Percentiles rank a stretch among this genome's conserved stretches.
These are phyloP conservation scores for Enteromius radiatus DNA, from an alignment of 2,797 vertebrate species.

Conservation along the genomic window DNA sequence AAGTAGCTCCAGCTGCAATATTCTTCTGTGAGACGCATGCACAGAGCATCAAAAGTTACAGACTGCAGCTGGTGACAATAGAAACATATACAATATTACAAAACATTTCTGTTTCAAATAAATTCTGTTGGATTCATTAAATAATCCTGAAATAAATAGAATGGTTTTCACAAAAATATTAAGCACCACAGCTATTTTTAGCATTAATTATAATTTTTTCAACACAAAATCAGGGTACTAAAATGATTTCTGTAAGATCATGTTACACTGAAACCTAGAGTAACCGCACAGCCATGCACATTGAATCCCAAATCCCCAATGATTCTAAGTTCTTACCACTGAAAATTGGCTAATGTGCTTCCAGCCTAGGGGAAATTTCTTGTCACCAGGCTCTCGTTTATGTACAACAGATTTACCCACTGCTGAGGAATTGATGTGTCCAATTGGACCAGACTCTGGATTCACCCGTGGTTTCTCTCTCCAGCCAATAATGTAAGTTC, in stretches of 20 bases:
- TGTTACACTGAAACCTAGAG: not conserved
- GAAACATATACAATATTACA: not conserved
- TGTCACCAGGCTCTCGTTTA: conserved; percentile 1
- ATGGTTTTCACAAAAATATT: not conserved
- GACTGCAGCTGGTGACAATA: not conserved
- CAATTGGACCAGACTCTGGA: conserved; percentile 77
- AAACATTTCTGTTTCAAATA: not conserved
- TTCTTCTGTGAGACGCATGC: too few relatives aligned
- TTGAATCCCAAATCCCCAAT: not conserved
- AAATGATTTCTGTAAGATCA: not conserved
- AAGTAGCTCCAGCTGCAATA: too few relatives aligned
- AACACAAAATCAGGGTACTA: not conserved
- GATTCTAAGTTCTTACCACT: not conserved
- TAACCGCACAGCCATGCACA: not conserved
- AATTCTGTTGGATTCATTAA: not conserved
- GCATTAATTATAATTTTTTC: not conserved
- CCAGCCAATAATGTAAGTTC: conserved; percentile 78
- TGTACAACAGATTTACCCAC: conserved; percentile 85
- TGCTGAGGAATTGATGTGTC: conserved; percentile 90
- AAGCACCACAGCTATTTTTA: not conserved
- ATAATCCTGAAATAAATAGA: not conserved
- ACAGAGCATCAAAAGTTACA: too few relatives aligned
- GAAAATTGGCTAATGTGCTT: not conserved
- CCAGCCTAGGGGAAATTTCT: not conserved
- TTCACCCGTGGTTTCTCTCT: conserved; percentile 70